phyloP scores from a whole-genome alignment of 1,140 invertebrate species.

The Brachionus asplanchnoidis region DNA sequence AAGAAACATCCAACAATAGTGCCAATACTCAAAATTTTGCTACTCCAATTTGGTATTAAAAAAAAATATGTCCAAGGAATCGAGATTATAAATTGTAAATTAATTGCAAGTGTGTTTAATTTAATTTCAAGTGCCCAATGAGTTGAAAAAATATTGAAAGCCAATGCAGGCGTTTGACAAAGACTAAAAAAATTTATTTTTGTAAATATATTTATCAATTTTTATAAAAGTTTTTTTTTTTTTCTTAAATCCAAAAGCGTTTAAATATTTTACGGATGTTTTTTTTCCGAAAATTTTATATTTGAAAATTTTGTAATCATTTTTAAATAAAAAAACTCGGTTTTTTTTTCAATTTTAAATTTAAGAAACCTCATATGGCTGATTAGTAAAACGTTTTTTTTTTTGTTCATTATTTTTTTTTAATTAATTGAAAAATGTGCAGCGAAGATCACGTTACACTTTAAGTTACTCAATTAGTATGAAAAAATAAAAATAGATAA shows the following conservation, averaged over 20 bases:
- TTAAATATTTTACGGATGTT: background rate
- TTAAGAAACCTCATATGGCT: background rate
- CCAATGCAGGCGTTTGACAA: background rate
- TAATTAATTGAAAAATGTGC: background rate
- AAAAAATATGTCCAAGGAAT: background rate
- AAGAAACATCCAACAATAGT: background rate
- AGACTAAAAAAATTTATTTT: background rate
- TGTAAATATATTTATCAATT: background rate
- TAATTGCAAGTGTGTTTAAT: background rate
- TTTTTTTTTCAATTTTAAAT: background rate
- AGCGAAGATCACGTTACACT: background rate
- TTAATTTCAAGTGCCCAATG: background rate
- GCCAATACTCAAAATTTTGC: conserved; percentile 14
- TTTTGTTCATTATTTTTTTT: background rate
- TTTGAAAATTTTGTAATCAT: background rate
- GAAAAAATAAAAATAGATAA: background rate
- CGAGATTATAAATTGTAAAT: background rate
- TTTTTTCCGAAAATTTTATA: background rate
- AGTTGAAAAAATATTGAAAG: background rate
- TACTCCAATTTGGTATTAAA: conserved; percentile 26
- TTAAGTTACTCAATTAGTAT: background rate
- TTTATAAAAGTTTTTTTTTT: background rate
- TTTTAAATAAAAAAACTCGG: background rate
- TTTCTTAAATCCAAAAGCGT: background rate
- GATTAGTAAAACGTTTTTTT: background rate